phyloP scores from a whole-genome alignment of 2,888 invertebrate genomes.

The Parascotia fuliginaria region DNA sequence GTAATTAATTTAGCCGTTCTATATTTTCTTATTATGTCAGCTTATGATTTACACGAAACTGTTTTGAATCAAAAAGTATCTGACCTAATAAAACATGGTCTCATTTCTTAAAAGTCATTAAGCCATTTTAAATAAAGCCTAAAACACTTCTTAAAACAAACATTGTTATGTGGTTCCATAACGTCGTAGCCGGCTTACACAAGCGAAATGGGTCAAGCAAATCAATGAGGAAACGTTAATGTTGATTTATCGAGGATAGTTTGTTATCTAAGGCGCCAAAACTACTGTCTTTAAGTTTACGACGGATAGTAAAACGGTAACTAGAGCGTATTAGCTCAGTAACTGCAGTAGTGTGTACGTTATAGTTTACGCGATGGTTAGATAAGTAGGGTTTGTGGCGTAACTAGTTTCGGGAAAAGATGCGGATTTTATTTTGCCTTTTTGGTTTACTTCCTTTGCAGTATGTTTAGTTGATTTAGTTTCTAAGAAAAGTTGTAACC shows the following conservation, averaged over 20 bases:
- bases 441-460: no score
- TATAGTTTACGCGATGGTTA: constrained; percentile 21
- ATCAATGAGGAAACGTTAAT: constrained; percentile 67
- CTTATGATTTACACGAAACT: neutral
- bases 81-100: neutral
- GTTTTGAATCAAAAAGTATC: neutral
- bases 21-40: neutral
- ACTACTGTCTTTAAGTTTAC: constrained; percentile 62
- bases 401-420: constrained; percentile 20
- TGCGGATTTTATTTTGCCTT: constrained; percentile 4
- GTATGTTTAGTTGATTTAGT: no score
- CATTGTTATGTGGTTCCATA: constrained; percentile 17
- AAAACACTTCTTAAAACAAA: constrained; percentile 20
- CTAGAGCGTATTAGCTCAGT: constrained; percentile 36
- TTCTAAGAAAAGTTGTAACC: no score
- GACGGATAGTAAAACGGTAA: constrained; percentile 49
- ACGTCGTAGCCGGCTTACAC: constrained; percentile 5
- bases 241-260: constrained; percentile 62
- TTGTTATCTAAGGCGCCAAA: constrained; percentile 54
- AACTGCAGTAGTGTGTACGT: constrained; percentile 18
- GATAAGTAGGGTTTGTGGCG: constrained; percentile 23
- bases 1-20: no score
- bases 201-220: constrained; percentile 52
- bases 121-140: constrained; percentile 3
- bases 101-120: neutral